A percentile compares a stretch with the other conserved stretches of the same genome.
Evolutionary conservation across 2,113 vertebrate genomes (phyloP).

Genomic region (Fregata magnificens): DNA sequence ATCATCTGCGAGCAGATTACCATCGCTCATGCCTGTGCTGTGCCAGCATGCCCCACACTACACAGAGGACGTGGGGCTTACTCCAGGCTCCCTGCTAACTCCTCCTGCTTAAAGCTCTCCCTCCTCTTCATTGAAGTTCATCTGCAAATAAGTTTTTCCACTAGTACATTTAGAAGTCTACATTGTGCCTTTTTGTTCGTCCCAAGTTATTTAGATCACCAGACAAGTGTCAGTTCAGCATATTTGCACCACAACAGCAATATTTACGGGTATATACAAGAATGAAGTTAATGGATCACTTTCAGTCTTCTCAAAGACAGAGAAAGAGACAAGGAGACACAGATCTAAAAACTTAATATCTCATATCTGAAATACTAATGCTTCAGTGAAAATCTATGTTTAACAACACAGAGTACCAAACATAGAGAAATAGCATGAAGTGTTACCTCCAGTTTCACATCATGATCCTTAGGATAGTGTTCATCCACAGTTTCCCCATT

Average conservation of each 20-base stretch:
- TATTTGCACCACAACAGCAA: background rate
- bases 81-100: background rate
- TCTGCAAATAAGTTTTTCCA: background rate
- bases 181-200: background rate
- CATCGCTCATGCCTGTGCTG: accelerated
- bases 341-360: background rate
- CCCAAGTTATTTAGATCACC: accelerated
- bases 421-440: background rate
- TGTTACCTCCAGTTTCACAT: conserved; percentile 70
- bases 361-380: background rate
- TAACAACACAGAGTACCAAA: background rate
- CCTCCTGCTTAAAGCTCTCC: background rate
- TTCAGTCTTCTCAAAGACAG: background rate
- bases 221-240: background rate
- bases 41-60: background rate
- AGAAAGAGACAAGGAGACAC: background rate
- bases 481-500: conserved; percentile 57
- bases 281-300: background rate
- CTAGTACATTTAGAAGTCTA: background rate
- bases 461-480: conserved; percentile 61
- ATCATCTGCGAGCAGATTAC: accelerated
- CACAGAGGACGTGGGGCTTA: background rate
- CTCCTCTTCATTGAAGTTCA: background rate
- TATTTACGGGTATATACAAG: background rate
- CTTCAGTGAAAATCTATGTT: background rate